Base-by-base conservation (phyloP, 1,140 invertebrate genomes). In the Neodiprion virginianus region DNA sequence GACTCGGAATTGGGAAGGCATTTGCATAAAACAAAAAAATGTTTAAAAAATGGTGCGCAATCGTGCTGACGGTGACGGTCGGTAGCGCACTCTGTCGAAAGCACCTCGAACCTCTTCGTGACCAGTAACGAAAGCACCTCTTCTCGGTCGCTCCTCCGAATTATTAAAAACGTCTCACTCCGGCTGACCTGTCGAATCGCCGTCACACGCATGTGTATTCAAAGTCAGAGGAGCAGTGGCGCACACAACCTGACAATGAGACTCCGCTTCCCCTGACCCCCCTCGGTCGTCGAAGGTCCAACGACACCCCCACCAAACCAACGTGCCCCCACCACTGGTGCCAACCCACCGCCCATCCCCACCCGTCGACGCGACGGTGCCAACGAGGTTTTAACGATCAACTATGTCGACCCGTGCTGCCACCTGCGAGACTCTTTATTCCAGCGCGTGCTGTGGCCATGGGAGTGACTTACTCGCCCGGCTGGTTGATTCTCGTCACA, bases 341-440 rank as follows among this genome's bases (percentile, higher is more conserved):
- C 70, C 67, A 28, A 28, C 23, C 53, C 4, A 17, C 11, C 53
- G 53, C 65, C 28, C 73, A 71, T 71, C 48, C 47, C 48, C 69
- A 17, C 21, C 12, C 14, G 23, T 67, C 48, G 72, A 72, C 70
- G 68, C 72, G 48, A 17, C 75, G 77, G 67, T 80, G 67, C 74
- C 72, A 76, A 79, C 79, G 74, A 81, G 75, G 14, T 40, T 48
- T 47, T 23, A 69, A 68, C 47, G n/a, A 8, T 17, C 67, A 75
- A 75, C 77, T 75, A n/a, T 11, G 40, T 82, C 81, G 82, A 83
- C 75, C 80, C 71, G 85, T 87, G 86, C 86, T 87, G 86, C 86
- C 86, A 86, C 81, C 86, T 87, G 77, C 81, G 68, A 50, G 79
- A 76, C 66, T 76, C 80, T 78, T 72, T 17, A 14, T 17, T 14